Percentiles rank a stretch among this genome's conserved stretches.
Evolutionary conservation across 2,113 vertebrate genomes (phyloP).

Genomic region (Cyprinodon tularosa): DNA sequence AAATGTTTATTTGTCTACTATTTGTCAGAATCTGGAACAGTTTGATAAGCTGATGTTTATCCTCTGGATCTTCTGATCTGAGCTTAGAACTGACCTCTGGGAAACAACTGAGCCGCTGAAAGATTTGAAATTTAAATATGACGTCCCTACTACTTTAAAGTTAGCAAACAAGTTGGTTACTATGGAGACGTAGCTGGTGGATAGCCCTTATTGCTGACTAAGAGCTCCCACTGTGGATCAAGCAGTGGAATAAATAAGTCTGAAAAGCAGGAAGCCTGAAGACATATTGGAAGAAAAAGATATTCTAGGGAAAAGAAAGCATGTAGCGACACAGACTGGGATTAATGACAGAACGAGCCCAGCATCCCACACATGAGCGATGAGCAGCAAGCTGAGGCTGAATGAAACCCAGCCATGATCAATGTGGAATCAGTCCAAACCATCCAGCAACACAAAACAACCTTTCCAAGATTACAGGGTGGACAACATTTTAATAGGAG

Average conservation of each 20-base stretch:
- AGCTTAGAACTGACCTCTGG: no score
- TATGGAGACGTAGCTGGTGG: neutral
- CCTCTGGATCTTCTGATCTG: no score
- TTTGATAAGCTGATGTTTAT: no score
- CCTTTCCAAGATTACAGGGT: slow-evolving; percentile 53
- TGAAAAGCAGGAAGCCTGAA: neutral
- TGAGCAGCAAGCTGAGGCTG: slow-evolving; percentile 2
- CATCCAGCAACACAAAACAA: slow-evolving; percentile 17
- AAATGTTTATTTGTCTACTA: no score
- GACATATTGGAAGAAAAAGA: neutral
- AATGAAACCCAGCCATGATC: slow-evolving; percentile 11
- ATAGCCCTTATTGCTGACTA: neutral
- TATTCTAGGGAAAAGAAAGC: neutral
- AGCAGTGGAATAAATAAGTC: neutral
- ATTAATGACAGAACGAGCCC: slow-evolving; percentile 30
- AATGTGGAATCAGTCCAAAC: slow-evolving; percentile 35
- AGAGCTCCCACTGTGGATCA: neutral
- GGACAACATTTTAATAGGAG: slow-evolving; percentile 56
- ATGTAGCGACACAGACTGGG: neutral
- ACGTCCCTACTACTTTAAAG: no score
- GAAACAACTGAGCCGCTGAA: no score
- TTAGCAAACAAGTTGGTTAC: neutral
- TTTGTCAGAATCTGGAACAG: no score
- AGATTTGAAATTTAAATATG: no score
- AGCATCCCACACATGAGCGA: slow-evolving; percentile 14